Evolutionary conservation across 1,140 invertebrate genomes (phyloP).

Genomic region (Drosophila truncata): DNA sequence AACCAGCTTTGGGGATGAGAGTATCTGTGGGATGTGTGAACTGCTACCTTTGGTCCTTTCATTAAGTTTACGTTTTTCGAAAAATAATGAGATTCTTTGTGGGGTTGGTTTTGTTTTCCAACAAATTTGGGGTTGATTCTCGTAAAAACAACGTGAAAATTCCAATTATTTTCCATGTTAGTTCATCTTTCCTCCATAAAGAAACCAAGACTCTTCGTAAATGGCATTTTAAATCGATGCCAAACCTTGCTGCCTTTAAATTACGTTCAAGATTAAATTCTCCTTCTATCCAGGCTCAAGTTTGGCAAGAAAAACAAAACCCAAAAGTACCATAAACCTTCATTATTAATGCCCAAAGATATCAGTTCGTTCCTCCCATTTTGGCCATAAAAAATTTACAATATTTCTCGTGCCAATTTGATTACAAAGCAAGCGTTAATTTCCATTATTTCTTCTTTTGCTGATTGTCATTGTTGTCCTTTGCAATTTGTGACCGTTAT

Average conservation of each 20-base stretch:
- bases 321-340: slow-evolving; percentile 43
- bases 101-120: slow-evolving; percentile 18
- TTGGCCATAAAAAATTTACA: slow-evolving; percentile 46
- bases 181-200: background rate
- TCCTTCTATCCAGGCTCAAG: background rate
- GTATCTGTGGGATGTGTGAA: slow-evolving; percentile 3
- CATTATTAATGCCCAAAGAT: slow-evolving; percentile 42
- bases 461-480: slow-evolving; percentile 69
- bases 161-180: background rate
- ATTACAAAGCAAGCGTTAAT: slow-evolving; percentile 77
- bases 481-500: slow-evolving; percentile 68
- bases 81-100: slow-evolving; percentile 52
- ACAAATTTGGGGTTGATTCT: slow-evolving; percentile 24
- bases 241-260: slow-evolving; percentile 1
- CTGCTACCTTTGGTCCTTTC: slow-evolving; percentile 28
- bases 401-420: slow-evolving; percentile 63
- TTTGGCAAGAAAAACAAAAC: slow-evolving; percentile 26
- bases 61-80: slow-evolving; percentile 41
- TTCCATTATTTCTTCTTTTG: slow-evolving; percentile 56
- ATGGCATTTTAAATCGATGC: slow-evolving; percentile 20
- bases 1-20: background rate
- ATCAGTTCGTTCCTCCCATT: slow-evolving; percentile 27
- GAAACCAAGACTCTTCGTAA: background rate
- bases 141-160: slow-evolving; percentile 7
- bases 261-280: slow-evolving; percentile 3